Evolutionary conservation across 2,113 vertebrate genomes (phyloP).

Genomic region (Oplegnathus fasciatus): DNA sequence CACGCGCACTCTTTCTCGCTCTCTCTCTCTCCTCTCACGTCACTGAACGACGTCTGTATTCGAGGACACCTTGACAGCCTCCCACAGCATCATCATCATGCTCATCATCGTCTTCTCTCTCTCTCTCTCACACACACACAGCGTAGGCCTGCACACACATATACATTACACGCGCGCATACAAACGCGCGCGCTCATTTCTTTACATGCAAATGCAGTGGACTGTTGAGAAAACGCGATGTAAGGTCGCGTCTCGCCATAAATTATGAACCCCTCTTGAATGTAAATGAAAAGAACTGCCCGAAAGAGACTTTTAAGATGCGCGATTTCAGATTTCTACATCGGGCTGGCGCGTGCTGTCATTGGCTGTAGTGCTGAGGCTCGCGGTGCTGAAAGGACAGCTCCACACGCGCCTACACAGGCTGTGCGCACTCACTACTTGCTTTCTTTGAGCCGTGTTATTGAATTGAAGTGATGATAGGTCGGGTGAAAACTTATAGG

Average conservation of each 20-base stretch:
- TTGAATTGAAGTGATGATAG: conserved; percentile 45
- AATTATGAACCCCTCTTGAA: conserved; percentile 55
- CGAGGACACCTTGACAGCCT: conserved; percentile 85
- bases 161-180: background rate
- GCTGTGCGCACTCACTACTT: conserved; percentile 41
- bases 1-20: conserved; percentile 53
- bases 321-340: conserved; percentile 21
- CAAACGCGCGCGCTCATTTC: conserved; percentile 35
- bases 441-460: conserved; percentile 51
- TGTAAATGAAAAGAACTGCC: conserved; percentile 42
- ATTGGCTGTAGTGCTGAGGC: conserved; percentile 76
- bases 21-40: conserved; percentile 67
- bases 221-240: conserved; percentile 46
- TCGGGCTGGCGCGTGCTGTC: conserved; percentile 75
- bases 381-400: conserved; percentile 86
- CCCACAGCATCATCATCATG: conserved; percentile 77
- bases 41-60: conserved; percentile 83
- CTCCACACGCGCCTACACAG: conserved; percentile 75
- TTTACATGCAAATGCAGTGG: conserved; percentile 40
- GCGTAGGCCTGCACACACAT: background rate
- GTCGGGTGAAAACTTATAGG: conserved; percentile 50
- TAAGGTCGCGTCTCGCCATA: conserved; percentile 59
- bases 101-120: conserved; percentile 61
- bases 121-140: conserved; percentile 5
- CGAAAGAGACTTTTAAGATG: conserved; percentile 41